A percentile compares a stretch with the other conserved stretches of the same genome.
phyloP scores from a whole-genome alignment of 2,888 invertebrate species.

The Pristionchus mayeri region DNA sequence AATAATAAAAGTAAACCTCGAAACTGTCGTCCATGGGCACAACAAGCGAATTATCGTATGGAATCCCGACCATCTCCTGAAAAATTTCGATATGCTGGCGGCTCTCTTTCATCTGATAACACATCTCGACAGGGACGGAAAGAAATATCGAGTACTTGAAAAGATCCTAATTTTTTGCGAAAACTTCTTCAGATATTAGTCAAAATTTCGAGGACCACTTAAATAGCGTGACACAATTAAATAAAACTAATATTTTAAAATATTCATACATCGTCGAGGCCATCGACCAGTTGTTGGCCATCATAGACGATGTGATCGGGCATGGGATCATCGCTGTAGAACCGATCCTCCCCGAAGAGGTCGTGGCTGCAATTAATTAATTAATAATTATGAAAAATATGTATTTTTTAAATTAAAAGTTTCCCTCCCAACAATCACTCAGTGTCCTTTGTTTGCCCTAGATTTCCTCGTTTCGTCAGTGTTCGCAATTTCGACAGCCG shows the following conservation, averaged over 20 bases:
- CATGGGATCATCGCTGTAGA: not conserved
- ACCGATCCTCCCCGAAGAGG: constrained; percentile 18
- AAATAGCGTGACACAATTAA: not conserved
- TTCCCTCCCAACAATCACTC: not conserved
- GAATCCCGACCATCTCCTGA: constrained; percentile 31
- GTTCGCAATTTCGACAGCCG: not conserved
- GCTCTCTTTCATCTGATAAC: too few species aligned
- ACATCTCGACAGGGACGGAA: too few species aligned
- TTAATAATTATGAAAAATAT: not conserved
- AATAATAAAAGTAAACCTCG: too few species aligned
- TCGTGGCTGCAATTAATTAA: not conserved
- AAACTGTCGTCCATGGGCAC: constrained; percentile 49
- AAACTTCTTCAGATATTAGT: not conserved
- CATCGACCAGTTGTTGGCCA: not conserved
- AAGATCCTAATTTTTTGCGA: not conserved
- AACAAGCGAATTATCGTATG: constrained; percentile 39
- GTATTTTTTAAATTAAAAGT: not conserved
- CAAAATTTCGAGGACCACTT: not conserved
- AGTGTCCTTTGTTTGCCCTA: constrained; percentile 29
- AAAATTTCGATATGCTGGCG: not conserved
- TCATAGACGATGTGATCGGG: not conserved
- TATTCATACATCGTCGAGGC: not conserved
- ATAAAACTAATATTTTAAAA: not conserved
- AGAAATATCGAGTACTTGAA: too few species aligned
- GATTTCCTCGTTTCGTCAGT: constrained; percentile 2